phyloP scores from a whole-genome alignment of 1,140 invertebrate species.

The Stegodyphus mimosarum region DNA sequence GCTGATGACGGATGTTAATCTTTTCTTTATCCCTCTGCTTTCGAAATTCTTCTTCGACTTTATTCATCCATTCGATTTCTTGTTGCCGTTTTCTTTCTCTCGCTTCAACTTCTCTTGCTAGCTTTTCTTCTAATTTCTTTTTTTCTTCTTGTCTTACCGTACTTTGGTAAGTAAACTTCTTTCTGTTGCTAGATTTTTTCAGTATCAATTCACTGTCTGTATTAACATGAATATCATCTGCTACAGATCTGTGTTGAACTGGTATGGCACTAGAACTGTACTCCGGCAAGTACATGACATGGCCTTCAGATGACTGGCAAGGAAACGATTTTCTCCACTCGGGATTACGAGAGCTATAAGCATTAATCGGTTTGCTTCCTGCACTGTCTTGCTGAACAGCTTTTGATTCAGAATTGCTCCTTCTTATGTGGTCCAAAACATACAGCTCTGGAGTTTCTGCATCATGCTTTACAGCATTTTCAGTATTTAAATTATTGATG shows the following conservation, averaged over 20 bases:
- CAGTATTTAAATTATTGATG: slow-evolving; percentile 73
- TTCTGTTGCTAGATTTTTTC: slow-evolving; percentile 23
- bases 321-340: slow-evolving; percentile 42
- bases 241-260: neutral
- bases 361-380: neutral
- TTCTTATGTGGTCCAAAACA: slow-evolving; percentile 27
- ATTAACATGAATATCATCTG: slow-evolving; percentile 30
- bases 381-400: slow-evolving; percentile 14
- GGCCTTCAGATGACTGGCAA: slow-evolving; percentile 61
- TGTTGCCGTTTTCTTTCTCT: slow-evolving; percentile 34
- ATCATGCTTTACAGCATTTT: slow-evolving; percentile 59
- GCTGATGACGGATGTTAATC: slow-evolving; percentile 68
- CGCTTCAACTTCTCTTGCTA: slow-evolving; percentile 39
- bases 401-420: slow-evolving; percentile 49
- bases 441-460: slow-evolving; percentile 60
- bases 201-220: slow-evolving; percentile 40
- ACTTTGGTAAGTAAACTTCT: slow-evolving; percentile 49
- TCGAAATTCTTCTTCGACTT: slow-evolving; percentile 81
- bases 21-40: slow-evolving; percentile 80
- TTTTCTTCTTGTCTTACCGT: slow-evolving; percentile 47
- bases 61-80: slow-evolving; percentile 72
- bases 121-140: slow-evolving; percentile 36
- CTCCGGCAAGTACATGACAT: slow-evolving; percentile 82
- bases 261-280: slow-evolving; percentile 67
- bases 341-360: neutral